A percentile compares a stretch with the other conserved stretches of the same genome.
Conservation (phyloP, 2,888 invertebrate species). For the Psylliodes chrysocephalus region DNA sequence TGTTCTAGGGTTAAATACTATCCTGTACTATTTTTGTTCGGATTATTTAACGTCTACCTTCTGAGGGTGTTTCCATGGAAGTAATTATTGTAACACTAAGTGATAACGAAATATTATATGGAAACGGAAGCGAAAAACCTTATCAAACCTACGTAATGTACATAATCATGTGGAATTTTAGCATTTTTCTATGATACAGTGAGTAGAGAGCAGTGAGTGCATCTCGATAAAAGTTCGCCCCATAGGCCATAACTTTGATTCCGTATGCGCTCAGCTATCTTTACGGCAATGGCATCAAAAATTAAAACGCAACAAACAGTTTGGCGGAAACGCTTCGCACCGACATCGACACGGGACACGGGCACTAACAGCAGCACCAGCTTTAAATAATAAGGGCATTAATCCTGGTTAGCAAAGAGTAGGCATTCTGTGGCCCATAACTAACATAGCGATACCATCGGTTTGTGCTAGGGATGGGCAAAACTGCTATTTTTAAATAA, state of each 20-base stretch:
- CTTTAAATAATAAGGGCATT: slow-evolving; percentile 62
- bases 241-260: background rate
- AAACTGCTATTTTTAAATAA: too few species aligned
- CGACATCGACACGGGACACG: too few species aligned
- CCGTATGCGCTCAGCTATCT: slow-evolving; percentile 10
- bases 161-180: slow-evolving; percentile 39
- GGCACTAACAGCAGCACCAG: too few species aligned
- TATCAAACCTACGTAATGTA: slow-evolving; percentile 47
- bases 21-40: too few species aligned
- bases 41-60: too few species aligned
- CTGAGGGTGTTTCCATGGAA: too few species aligned
- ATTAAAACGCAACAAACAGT: slow-evolving; percentile 43
- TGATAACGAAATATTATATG: too few species aligned
- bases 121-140: too few species aligned
- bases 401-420: slow-evolving; percentile 60
- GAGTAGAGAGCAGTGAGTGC: background rate
- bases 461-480: too few species aligned
- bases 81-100: too few species aligned
- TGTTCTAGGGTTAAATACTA: too few species aligned
- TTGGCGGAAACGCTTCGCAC: slow-evolving; percentile 44
- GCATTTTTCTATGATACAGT: too few species aligned
- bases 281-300: slow-evolving; percentile 24
- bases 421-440: slow-evolving; percentile 62
- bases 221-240: background rate
- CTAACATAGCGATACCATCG: slow-evolving; percentile 61